phyloP scores from a whole-genome alignment of 2,888 invertebrate species.

The Monochamus alternatus region DNA sequence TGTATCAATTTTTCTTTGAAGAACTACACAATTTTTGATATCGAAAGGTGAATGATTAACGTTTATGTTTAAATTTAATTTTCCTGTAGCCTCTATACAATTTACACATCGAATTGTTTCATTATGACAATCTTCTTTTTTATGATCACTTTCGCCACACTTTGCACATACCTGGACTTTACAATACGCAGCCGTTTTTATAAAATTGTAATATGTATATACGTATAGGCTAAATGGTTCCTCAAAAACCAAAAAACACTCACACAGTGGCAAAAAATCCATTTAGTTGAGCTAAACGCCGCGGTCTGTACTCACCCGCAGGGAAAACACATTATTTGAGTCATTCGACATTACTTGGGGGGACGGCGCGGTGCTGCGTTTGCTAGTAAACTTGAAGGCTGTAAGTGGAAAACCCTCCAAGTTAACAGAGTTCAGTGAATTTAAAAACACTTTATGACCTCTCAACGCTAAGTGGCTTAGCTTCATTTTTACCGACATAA shows the following conservation, averaged over 20 bases:
- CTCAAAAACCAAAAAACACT: not conserved
- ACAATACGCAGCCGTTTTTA: too few relatives aligned
- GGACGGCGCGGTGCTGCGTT: constrained; percentile 13
- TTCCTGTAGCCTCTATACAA: too few relatives aligned
- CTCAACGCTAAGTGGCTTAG: constrained; percentile 33
- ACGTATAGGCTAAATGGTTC: not conserved
- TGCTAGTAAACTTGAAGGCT: constrained; percentile 25
- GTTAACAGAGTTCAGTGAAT: constrained; percentile 34
- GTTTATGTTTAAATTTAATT: too few relatives aligned
- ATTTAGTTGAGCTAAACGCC: not conserved
- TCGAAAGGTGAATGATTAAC: too few relatives aligned
- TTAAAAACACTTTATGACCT: constrained; percentile 35
- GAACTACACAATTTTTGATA: too few relatives aligned
- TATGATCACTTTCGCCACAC: too few relatives aligned
- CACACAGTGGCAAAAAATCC: not conserved
- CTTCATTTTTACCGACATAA: constrained; percentile 27
- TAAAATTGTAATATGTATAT: not conserved
- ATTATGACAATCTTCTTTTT: too few relatives aligned
- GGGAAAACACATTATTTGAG: constrained; percentile 28
- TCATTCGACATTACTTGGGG: constrained; percentile 31
- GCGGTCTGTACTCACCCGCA: constrained; percentile 18
- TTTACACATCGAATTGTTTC: too few relatives aligned
- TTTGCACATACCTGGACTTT: too few relatives aligned
- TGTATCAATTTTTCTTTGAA: too few relatives aligned
- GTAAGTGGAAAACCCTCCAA: constrained; percentile 35